phyloP scores from a whole-genome alignment of 2,113 vertebrate species.

The Mellivora capensis region DNA sequence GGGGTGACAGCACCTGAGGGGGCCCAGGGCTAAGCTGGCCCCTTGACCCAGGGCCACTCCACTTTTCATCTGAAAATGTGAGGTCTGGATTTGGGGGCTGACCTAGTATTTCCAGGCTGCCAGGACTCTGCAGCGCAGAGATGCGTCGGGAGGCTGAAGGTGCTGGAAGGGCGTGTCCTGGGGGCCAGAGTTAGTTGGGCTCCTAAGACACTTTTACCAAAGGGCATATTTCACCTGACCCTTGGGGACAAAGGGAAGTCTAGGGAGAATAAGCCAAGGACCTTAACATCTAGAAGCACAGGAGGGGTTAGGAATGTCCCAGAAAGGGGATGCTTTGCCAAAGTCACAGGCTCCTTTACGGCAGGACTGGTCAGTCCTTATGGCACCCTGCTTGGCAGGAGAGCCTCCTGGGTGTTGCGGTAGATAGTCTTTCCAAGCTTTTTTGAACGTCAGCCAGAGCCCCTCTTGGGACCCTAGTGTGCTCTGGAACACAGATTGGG shows the following conservation, averaged over 20 bases:
- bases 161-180: neutral
- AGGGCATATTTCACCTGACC: neutral
- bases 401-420: neutral
- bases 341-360: neutral
- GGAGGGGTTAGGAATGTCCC: neutral
- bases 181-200: neutral
- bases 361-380: neutral
- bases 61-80: neutral
- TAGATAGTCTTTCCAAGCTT: too few relatives aligned
- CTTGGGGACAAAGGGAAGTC: accelerated
- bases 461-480: neutral
- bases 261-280: neutral
- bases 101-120: neutral
- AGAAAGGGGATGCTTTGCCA: neutral
- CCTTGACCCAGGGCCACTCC: neutral
- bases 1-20: too few relatives aligned
- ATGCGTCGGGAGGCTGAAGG: neutral
- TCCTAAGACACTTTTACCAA: neutral
- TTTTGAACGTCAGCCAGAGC: neutral
- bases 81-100: neutral
- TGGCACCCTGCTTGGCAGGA: accelerated
- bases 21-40: neutral
- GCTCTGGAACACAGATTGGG: neutral
- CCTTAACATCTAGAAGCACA: too few relatives aligned
- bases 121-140: neutral